Evolutionary conservation across 2,888 invertebrate genomes (phyloP).

Genomic region (Dendrolimus pini): DNA sequence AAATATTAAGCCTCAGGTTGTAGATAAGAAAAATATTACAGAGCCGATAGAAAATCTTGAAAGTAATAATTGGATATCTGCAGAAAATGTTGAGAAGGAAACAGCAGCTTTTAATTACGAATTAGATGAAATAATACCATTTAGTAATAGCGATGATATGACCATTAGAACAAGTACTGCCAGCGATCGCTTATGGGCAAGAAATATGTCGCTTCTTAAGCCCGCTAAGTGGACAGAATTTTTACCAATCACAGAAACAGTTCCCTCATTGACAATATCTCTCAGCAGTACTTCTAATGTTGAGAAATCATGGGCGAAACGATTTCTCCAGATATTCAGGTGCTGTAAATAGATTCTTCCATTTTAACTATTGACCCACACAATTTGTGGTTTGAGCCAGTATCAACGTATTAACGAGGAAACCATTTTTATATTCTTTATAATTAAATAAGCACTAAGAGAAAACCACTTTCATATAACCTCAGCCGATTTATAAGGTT

Average conservation of each 20-base stretch:
- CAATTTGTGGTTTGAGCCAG: too few relatives aligned
- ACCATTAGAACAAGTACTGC: slow-evolving; percentile 11
- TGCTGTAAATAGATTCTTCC: slow-evolving; percentile 41
- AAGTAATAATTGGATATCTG: slow-evolving; percentile 31
- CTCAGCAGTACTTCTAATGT: slow-evolving; percentile 22
- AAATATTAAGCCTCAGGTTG: too few relatives aligned
- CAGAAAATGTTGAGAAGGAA: slow-evolving; percentile 17
- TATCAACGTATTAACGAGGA: too few relatives aligned
- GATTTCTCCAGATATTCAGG: slow-evolving; percentile 34
- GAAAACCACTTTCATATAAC: too few relatives aligned
- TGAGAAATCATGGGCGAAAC: slow-evolving; percentile 33
- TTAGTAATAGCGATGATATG: slow-evolving; percentile 6
- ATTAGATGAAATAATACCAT: slow-evolving; percentile 9
- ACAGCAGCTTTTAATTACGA: slow-evolving; percentile 16
- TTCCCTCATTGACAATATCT: slow-evolving; percentile 32
- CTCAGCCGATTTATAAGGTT: too few relatives aligned
- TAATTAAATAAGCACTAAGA: too few relatives aligned
- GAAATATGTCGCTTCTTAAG: slow-evolving; percentile 34
- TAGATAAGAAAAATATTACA: slow-evolving; percentile 16
- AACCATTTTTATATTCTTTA: too few relatives aligned
- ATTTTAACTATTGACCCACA: too few relatives aligned
- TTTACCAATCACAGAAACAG: slow-evolving; percentile 26
- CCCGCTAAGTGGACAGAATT: slow-evolving; percentile 39
- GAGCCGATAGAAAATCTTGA: slow-evolving; percentile 30
- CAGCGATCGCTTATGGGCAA: slow-evolving; percentile 26